Conservation (phyloP, 2,888 invertebrate species). For the Norana najaformis region DNA sequence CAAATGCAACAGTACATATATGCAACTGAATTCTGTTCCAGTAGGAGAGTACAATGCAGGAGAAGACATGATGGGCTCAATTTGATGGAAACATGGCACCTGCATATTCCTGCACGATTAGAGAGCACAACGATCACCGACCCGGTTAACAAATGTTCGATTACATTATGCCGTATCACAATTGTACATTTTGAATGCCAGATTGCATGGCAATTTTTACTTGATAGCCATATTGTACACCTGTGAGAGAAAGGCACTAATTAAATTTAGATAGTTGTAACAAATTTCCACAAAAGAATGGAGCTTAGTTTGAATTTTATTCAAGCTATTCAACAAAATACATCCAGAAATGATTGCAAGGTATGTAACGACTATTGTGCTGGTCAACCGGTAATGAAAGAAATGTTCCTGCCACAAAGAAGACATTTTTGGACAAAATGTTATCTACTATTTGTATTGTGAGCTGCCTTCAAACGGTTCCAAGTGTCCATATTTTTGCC, state of each 20-base stretch:
- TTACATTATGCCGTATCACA: no score
- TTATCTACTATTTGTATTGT: not conserved
- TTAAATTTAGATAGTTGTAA: not conserved
- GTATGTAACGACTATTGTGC: slow-evolving; percentile 10
- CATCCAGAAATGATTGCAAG: slow-evolving; percentile 18
- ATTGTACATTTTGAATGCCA: no score
- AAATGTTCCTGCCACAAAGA: slow-evolving; percentile 15
- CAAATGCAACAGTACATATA: no score
- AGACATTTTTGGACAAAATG: not conserved
- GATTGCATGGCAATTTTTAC: no score
- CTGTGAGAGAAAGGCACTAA: not conserved
- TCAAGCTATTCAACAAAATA: slow-evolving; percentile 20
- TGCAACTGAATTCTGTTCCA: no score
- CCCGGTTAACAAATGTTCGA: no score
- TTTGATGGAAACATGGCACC: no score
- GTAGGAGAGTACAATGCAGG: no score
- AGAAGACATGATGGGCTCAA: no score
- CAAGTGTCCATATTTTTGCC: not conserved
- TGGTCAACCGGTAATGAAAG: not conserved
- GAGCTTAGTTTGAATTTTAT: not conserved
- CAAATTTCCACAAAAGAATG: not conserved
- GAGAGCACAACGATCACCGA: no score
- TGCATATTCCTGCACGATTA: no score
- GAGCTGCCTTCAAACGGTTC: slow-evolving; percentile 24
- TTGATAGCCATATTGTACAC: not conserved